Base-by-base conservation (phyloP, 2,113 vertebrate species). In the Leptodactylus fuscus region DNA sequence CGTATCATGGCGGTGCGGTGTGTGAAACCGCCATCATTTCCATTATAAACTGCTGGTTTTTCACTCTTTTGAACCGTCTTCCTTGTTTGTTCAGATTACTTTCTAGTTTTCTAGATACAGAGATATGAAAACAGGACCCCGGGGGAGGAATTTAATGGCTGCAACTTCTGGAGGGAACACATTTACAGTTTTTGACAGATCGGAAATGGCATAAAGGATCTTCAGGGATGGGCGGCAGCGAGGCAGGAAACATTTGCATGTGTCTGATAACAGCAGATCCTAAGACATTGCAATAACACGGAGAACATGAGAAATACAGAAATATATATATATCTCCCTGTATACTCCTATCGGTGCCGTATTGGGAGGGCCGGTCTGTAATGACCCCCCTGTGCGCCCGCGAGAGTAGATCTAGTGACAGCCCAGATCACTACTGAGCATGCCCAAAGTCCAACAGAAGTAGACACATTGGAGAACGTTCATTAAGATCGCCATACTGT, bases 101-200 rank as follows among this genome's bases (percentile, higher is more conserved):
- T 46, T 74, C 51, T 53, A 75, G 53, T 58, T 74, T 74, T 83
- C 41, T 41, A 76, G 29, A 73, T 58, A 58, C 49, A 38, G 48
- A 73, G 48, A 22, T 75, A 75, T 62, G 49, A 84, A 62, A 84
- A 76, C 53, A 34, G 29, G 34, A 55, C 82, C 70, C 70, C 11
- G 8, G 70, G 82, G 82, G 46, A 22, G 58, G 70, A 34, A 76
- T 76, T 62, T 65, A 84, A 76, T 76, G 82, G 38, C 82, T 84
- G 34, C 36, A 46, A 34, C 82, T 38, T 76, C 71, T 76, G 53
- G 18, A 62, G 71, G 71, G 41, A 49, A 48, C 38, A 76, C 44
- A 84, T 84, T 84, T 73, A 75, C 74, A 62, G 71, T 44, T 51
- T 76, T 65, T 84, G 82, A 84, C 82, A 76, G 44, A 84, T 84